Conservation (phyloP, 2,797 vertebrate species). For the Myripristis jacobus region DNA sequence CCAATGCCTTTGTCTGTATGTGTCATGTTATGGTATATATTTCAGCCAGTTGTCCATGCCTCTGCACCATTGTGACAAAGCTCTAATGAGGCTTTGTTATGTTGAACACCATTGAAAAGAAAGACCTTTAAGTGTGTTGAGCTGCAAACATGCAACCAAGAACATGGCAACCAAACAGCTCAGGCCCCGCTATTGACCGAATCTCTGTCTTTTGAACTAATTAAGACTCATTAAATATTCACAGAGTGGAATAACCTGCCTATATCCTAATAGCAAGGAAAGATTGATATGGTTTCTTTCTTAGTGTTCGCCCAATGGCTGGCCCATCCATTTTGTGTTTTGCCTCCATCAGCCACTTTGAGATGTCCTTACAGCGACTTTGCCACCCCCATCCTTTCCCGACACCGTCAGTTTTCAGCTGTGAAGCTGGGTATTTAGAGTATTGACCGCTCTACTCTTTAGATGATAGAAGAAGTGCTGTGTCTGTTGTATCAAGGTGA, state of each 20-base stretch:
- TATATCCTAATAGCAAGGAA: constrained; percentile 49
- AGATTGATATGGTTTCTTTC: constrained; percentile 56
- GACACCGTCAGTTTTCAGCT: constrained; percentile 33
- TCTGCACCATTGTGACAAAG: too few species aligned
- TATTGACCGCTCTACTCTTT: constrained; percentile 61
- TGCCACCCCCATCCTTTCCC: constrained; percentile 41
- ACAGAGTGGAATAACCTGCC: constrained; percentile 64
- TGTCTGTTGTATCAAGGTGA: constrained; percentile 46
- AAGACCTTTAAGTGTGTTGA: constrained; percentile 14
- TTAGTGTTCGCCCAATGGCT: constrained; percentile 23
- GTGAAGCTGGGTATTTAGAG: constrained; percentile 41
- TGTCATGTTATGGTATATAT: neutral
- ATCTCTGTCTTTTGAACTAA: constrained; percentile 34
- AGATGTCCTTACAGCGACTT: constrained; percentile 60
- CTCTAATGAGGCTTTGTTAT: too few species aligned
- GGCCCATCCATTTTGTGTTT: constrained; percentile 69
- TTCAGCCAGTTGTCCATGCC: neutral
- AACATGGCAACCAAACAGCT: constrained; percentile 28
- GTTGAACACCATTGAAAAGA: neutral
- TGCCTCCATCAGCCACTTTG: constrained; percentile 64
- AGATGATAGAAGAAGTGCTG: constrained; percentile 44
- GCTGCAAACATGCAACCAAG: constrained; percentile 21
- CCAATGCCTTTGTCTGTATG: neutral
- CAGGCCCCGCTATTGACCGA: constrained; percentile 41
- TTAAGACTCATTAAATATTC: constrained; percentile 70